phyloP scores from a whole-genome alignment of 2,888 invertebrate genomes.

The Imbricaverruca yamaguchii region DNA sequence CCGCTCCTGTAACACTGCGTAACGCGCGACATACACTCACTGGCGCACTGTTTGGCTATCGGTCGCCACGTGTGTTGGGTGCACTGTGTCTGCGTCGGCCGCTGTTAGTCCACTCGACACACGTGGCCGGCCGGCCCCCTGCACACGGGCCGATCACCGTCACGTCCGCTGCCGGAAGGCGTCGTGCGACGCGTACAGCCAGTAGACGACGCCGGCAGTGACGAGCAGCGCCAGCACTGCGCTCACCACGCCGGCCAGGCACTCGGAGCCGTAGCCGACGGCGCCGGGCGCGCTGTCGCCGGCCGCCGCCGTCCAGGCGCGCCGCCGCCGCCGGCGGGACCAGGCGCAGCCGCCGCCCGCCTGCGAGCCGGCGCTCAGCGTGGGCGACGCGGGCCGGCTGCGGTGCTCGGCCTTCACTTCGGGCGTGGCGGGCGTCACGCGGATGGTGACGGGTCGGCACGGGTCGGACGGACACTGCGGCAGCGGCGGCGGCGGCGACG shows the following conservation, averaged over 20 bases:
- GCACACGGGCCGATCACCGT: background rate
- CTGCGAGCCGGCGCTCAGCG: background rate
- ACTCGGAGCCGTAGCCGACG: slow-evolving; percentile 22
- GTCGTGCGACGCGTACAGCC: slow-evolving; percentile 21
- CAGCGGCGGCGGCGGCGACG: background rate
- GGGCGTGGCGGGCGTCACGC: slow-evolving; percentile 12
- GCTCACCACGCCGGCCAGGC: slow-evolving; percentile 17
- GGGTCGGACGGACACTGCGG: background rate
- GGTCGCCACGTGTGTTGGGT: background rate
- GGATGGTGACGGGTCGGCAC: slow-evolving; percentile 3
- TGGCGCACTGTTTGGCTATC: background rate
- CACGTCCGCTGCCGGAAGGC: background rate
- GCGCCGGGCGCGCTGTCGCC: slow-evolving; percentile 4
- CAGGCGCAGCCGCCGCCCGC: slow-evolving; percentile 10
- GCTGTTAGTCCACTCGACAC: background rate
- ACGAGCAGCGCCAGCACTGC: slow-evolving; percentile 14
- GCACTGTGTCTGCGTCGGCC: background rate
- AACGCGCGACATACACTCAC: background rate
- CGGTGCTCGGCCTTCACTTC: background rate
- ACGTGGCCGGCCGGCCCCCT: too few species aligned
- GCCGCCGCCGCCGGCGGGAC: slow-evolving; percentile 13
- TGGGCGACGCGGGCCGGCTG: background rate
- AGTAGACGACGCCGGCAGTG: slow-evolving; percentile 16
- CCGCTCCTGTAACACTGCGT: too few species aligned
- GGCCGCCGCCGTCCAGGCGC: slow-evolving; percentile 3